Evolutionary conservation across 2,113 vertebrate genomes (phyloP), one percentile per base, ranked within the genome.

Genomic region (Channa argus): DNA sequence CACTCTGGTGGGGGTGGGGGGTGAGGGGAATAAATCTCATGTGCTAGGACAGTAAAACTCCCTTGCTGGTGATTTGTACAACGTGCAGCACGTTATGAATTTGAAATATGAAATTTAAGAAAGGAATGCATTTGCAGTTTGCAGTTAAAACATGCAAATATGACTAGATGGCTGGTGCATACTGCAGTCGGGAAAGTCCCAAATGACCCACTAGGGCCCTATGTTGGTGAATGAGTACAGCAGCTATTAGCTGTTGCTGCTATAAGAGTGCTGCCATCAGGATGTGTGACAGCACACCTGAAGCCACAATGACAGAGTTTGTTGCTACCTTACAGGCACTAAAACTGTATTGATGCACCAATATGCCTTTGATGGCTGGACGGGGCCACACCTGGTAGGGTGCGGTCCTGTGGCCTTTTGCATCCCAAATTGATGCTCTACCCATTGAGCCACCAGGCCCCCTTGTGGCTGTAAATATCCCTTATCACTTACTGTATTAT

Each of bases 241-340:
- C 71, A 46, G 41, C 8, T 52, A 6, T 47, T 5, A 44, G 15
- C 12, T 5, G 7, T 55, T 36, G 44, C 59, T 49, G 62, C 46
- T 47, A 43, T 41, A 58, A 11, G 63, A 49, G 34, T 68, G 61
- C 62, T 71, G 39, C 50, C 5, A 53, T 69, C 60, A 54, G 75
- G 50, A 76, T 82, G 69, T n/a, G 70, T 70, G 63, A 64, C 67
- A 53, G 58, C 47, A 54, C 63, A 49, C 59, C 58, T 70, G 56
- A 63, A 39, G 24, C 24, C 24, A 24, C 24, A 24, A 24, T 24
- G 67, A 45, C 59, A 33, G 43, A 43, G 50, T 51, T 11, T 33
- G 34, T 14, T 58, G 34, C 66, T 55, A 13, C 68, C 50, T 76
- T 7, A 9, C n/a, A 49, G 59, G 63, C 36, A 47, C 58, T 66